These are phyloP conservation scores for Eulithis prunata DNA, from an alignment of 2,888 invertebrate genomes.

Conservation along the genomic window DNA sequence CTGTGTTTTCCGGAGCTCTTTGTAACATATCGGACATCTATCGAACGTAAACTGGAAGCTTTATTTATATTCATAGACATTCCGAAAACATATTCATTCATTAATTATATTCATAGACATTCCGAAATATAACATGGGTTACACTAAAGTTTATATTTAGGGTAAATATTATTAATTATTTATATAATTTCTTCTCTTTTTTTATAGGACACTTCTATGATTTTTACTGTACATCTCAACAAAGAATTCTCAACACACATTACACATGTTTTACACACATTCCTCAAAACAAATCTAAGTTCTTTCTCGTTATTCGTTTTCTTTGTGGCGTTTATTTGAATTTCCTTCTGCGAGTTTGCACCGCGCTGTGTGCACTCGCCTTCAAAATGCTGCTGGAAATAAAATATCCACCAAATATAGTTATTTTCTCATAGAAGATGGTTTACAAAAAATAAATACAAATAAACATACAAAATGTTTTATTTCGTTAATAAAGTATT, in stretches of 20 bases:
- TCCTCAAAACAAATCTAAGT: constrained; percentile 31
- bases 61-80: background rate
- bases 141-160: too few species aligned
- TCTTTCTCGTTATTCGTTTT: constrained; percentile 47
- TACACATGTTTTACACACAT: constrained; percentile 20
- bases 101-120: background rate
- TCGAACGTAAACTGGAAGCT: background rate
- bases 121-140: too few species aligned
- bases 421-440: background rate
- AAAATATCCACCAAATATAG: constrained; percentile 5
- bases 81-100: background rate
- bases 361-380: constrained; percentile 18
- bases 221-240: too few species aligned
- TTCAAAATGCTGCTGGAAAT: constrained; percentile 14
- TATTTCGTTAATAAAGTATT: too few species aligned
- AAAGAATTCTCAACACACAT: too few species aligned
- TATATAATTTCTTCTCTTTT: too few species aligned
- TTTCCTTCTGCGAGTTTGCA: constrained; percentile 49
- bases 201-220: too few species aligned
- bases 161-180: too few species aligned
- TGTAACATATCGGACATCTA: background rate
- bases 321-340: constrained; percentile 66
- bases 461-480: too few species aligned
- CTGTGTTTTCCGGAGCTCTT: constrained; percentile 1
- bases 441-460: too few species aligned